Base-by-base conservation (phyloP, 2,888 invertebrate genomes). In the Eumacrocentrus americanus region DNA sequence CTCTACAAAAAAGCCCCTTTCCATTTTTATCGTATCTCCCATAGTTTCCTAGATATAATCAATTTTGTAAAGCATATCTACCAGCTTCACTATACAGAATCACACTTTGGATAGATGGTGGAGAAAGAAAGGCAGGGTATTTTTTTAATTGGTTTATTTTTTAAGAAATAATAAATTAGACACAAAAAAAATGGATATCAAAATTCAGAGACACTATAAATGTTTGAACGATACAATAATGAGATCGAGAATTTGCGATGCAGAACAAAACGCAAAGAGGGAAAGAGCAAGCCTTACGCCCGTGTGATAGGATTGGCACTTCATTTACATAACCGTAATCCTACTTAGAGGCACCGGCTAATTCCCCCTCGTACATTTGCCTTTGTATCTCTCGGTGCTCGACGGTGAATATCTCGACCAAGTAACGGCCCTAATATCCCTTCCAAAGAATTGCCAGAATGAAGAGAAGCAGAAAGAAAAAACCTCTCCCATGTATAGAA, bases 301-400 rank as follows among this genome's bases (percentile, higher is more conserved):
- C 67, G 67, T 60, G 55, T 60, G 60, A 60, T 60, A 50, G 55
- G 60, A 76, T 74, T 72, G 64, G 67, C 71, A 66, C 71, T 73
- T 72, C 74, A 76, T 78, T 78, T 78, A 71, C 76, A 78, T 77
- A 77, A 77, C 75, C 70, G 69, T 74, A 74, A 75, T 75, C 73
- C 76, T 72, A 72, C 73, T 75, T 71, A 70, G 69, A 65, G 70
- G 67, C 68, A 69, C 70, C 68, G 66, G 59, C 64, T 67, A 64
- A 67, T 69, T 64, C 61, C 64, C 58, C 61, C 69, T 60, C 64
- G 55, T 62, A 63, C 61, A 40, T 67, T 65, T 65, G 59, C 65
- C 59, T 62, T 63, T 61, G 53, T 58, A 64, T 62, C 61, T 53
- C 46, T 4, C 5, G 5, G 29, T 9, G 9, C 29, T 29, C 29